These are phyloP conservation scores for Garrulus glandarius DNA, from an alignment of 2,797 vertebrate species.

Conservation along the genomic window DNA sequence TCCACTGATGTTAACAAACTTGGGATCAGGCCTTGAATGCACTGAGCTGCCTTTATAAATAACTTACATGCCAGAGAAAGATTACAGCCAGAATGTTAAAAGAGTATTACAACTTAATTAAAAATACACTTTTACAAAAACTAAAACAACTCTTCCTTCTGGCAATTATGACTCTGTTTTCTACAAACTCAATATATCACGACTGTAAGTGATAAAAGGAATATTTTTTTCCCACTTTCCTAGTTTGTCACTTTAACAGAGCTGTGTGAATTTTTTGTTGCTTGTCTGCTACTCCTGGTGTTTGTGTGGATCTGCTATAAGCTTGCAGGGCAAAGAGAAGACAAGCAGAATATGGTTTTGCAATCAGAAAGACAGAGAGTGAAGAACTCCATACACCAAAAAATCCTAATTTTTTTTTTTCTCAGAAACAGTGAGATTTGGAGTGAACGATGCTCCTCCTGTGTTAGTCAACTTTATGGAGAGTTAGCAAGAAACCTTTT, in stretches of 20 bases:
- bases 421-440: neutral
- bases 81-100: neutral
- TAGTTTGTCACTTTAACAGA: neutral
- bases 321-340: neutral
- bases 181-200: neutral
- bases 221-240: neutral
- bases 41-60: neutral
- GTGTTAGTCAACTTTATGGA: neutral
- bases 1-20: constrained; percentile 15
- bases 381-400: neutral
- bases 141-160: neutral
- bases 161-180: neutral
- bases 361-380: neutral
- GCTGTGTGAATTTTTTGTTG: neutral
- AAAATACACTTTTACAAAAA: neutral
- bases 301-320: neutral
- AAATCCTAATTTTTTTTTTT: neutral
- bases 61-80: neutral
- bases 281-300: neutral
- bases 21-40: neutral
- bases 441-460: neutral
- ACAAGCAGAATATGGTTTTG: neutral
- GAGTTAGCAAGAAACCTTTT: neutral
- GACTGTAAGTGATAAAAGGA: neutral
- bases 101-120: neutral